Evolutionary conservation across 2,113 vertebrate genomes (phyloP).

Genomic region (Gambusia holbrooki): DNA sequence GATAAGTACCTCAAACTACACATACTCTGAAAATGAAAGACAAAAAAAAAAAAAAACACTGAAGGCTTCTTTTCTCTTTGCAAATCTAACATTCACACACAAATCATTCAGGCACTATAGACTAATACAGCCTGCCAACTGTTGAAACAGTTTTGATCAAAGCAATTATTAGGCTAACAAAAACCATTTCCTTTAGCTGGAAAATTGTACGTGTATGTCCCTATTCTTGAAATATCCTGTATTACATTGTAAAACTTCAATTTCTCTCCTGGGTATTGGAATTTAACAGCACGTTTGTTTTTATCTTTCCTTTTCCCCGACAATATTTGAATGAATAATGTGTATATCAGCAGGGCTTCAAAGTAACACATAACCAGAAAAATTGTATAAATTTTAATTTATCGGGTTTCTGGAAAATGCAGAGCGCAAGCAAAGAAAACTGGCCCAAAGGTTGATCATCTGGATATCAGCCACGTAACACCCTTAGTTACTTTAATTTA

Average conservation of each 20-base stretch:
- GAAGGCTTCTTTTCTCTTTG: slow-evolving; percentile 15
- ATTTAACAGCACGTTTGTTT: neutral
- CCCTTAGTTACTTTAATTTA: slow-evolving; percentile 38
- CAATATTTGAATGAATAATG: neutral
- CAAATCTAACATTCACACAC: slow-evolving; percentile 12
- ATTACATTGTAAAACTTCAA: neutral
- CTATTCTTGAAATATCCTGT: too few relatives aligned
- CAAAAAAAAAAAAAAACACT: slow-evolving; percentile 8
- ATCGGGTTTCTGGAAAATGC: neutral
- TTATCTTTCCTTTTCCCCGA: neutral
- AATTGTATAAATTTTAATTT: slow-evolving; percentile 7
- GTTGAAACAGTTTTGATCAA: neutral
- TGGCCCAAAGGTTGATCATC: slow-evolving; percentile 13
- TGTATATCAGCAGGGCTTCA: neutral
- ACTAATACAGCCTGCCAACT: neutral
- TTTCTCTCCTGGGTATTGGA: neutral
- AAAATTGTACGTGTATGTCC: neutral
- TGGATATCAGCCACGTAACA: slow-evolving; percentile 27
- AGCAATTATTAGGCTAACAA: neutral
- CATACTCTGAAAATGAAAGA: neutral
- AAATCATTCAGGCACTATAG: neutral
- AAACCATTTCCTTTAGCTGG: neutral
- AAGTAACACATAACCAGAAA: neutral
- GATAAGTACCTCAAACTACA: too few relatives aligned
- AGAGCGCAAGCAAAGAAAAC: slow-evolving; percentile 16